Conservation (phyloP, 2,113 vertebrate species). For the Emydura subglobosa region DNA sequence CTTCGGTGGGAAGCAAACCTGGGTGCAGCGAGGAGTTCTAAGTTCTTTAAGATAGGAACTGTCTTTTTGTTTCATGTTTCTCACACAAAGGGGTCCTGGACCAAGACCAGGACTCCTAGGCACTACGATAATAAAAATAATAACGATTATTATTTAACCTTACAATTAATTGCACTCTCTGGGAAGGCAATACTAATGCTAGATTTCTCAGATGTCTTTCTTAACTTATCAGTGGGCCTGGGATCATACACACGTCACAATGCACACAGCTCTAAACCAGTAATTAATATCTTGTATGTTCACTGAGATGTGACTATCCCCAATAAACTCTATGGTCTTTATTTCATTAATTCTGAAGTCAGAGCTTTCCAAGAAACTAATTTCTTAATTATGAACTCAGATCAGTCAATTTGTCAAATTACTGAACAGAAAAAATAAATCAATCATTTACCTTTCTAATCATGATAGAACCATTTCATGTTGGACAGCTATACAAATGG, state of each 20-base stretch:
- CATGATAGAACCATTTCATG: background rate
- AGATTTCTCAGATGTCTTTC: background rate
- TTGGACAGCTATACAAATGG: background rate
- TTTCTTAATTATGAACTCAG: constrained; percentile 45
- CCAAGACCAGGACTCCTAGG: background rate
- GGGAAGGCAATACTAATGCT: background rate
- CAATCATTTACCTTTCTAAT: background rate
- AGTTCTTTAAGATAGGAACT: background rate
- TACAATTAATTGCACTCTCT: too few species aligned
- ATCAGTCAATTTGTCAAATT: constrained; percentile 49
- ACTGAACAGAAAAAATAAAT: constrained; percentile 12
- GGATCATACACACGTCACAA: background rate
- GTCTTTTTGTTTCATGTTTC: background rate
- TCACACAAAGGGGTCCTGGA: background rate
- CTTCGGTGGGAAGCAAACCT: background rate
- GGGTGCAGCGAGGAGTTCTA: background rate
- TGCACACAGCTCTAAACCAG: background rate
- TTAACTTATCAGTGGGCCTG: background rate
- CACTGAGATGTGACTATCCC: constrained; percentile 27
- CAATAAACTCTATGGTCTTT: constrained; percentile 26
- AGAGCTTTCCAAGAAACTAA: constrained; percentile 42
- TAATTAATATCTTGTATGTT: constrained; percentile 39
- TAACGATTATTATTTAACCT: background rate
- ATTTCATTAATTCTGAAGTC: constrained; percentile 45
- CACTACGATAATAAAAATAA: background rate